Percentiles rank a stretch among this genome's conserved stretches.
Evolutionary conservation across 1,140 invertebrate genomes (phyloP).

Genomic region (Gonioctena quinquepunctata): DNA sequence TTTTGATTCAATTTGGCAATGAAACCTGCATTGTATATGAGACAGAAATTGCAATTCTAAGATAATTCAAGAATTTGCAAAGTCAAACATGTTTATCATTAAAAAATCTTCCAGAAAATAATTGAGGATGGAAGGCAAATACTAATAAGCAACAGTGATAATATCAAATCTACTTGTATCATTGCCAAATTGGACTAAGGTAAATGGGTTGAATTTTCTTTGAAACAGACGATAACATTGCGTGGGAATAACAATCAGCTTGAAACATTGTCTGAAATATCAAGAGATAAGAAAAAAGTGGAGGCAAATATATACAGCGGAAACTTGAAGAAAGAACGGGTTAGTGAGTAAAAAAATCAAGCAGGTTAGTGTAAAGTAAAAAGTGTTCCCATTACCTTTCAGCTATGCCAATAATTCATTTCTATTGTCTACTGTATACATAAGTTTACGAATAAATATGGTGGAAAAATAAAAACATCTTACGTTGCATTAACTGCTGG

Average conservation of each 20-base stretch:
- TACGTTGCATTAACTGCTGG: slow-evolving; percentile 49
- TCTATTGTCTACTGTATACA: background rate
- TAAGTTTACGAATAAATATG: slow-evolving; percentile 19
- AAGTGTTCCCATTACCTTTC: slow-evolving; percentile 9
- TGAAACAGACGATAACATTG: too few species aligned
- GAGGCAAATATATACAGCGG: background rate
- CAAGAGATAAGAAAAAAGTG: background rate
- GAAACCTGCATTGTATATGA: too few species aligned
- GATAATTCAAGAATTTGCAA: too few species aligned
- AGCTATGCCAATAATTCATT: background rate
- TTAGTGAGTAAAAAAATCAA: background rate
- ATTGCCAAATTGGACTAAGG: too few species aligned
- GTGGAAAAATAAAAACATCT: slow-evolving; percentile 42
- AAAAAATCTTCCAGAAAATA: too few species aligned
- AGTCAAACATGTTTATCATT: too few species aligned
- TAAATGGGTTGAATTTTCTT: too few species aligned
- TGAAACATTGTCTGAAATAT: slow-evolving; percentile 10
- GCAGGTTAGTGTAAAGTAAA: slow-evolving; percentile 9
- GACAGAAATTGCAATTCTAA: too few species aligned
- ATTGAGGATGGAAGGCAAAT: too few species aligned
- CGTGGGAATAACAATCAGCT: slow-evolving; percentile 15
- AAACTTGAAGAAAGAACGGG: background rate
- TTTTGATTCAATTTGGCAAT: too few species aligned
- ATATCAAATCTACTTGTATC: too few species aligned
- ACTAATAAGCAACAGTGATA: too few species aligned